Evolutionary conservation across 1,140 invertebrate species (phyloP).

Genomic region (Ruditapes philippinarum): DNA sequence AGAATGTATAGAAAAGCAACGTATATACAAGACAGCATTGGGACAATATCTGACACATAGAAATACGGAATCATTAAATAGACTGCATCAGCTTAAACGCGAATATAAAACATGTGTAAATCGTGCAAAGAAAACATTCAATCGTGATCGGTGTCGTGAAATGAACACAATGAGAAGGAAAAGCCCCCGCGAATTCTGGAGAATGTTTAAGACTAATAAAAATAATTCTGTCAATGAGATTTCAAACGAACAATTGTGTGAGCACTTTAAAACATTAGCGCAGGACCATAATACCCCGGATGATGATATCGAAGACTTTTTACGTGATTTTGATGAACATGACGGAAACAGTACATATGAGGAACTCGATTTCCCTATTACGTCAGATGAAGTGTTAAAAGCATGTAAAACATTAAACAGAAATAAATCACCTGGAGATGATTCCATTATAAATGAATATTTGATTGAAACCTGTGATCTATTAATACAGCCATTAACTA

Average conservation of each 20-base stretch:
- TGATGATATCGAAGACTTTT: neutral
- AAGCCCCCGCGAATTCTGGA: neutral
- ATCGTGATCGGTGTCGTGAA: neutral
- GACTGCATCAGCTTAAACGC: no score
- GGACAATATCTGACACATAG: no score
- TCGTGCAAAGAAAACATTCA: neutral
- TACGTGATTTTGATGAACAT: no score
- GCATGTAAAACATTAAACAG: neutral
- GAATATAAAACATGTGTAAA: no score
- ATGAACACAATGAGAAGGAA: neutral
- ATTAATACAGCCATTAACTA: neutral
- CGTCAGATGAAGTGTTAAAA: neutral
- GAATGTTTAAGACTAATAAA: slow-evolving; percentile 6
- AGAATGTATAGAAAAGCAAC: no score
- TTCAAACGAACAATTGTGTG: neutral
- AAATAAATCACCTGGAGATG: neutral
- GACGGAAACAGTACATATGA: no score
- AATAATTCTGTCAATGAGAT: neutral
- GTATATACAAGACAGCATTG: no score
- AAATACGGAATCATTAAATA: no score
- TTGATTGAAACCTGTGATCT: neutral
- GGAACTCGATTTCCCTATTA: neutral
- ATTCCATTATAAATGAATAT: neutral
- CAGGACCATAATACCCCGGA: neutral
- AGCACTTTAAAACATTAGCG: neutral